These are phyloP conservation scores for Tinea pellionella DNA, from an alignment of 2,888 invertebrate species.

Conservation along the genomic window DNA sequence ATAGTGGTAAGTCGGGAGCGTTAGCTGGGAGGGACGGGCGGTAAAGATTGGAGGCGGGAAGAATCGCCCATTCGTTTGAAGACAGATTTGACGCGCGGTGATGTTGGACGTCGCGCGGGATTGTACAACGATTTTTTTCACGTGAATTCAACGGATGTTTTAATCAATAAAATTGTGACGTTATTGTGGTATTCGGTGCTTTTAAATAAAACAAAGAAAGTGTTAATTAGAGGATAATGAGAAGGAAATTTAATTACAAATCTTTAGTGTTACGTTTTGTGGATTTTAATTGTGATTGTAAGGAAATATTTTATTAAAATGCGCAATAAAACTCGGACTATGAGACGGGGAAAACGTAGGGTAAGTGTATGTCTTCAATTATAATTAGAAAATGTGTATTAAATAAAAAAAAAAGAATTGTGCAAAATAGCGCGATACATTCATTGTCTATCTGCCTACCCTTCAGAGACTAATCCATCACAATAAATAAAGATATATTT, in stretches of 20 bases:
- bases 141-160: not conserved
- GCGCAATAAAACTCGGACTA: not conserved
- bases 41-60: not conserved
- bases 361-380: constrained; percentile 33
- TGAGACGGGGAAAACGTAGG: constrained; percentile 39
- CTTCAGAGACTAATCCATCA: too few species aligned
- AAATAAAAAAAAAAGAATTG: too few species aligned
- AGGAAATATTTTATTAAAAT: not conserved
- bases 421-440: too few species aligned
- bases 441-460: too few species aligned
- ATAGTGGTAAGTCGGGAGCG: too few species aligned
- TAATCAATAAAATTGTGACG: not conserved
- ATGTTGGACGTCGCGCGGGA: not conserved
- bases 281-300: not conserved
- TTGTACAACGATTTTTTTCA: not conserved
- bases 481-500: too few species aligned
- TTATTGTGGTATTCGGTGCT: not conserved
- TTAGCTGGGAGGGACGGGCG: not conserved
- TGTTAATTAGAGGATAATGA: not conserved
- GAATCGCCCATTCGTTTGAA: not conserved
- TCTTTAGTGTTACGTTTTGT: not conserved
- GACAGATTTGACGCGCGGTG: not conserved
- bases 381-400: too few species aligned
- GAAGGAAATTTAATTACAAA: not conserved
- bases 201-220: not conserved